These are phyloP conservation scores for Picathartes gymnocephalus DNA, from an alignment of 2,113 vertebrate genomes.

Conservation along the genomic window DNA sequence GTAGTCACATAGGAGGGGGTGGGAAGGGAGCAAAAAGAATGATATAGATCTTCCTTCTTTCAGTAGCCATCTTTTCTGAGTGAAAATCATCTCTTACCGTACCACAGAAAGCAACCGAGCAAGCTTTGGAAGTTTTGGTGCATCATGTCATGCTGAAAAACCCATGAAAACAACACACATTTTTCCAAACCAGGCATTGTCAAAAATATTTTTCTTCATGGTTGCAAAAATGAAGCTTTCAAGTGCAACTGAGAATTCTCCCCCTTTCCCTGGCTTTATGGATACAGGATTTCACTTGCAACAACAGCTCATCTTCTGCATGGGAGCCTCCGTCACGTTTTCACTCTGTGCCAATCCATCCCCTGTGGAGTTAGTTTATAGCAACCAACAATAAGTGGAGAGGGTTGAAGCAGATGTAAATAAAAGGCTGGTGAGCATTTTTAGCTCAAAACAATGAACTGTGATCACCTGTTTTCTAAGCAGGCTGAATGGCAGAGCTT, in stretches of 20 bases:
- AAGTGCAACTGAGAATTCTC: not conserved
- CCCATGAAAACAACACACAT: not conserved
- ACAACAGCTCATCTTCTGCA: not conserved
- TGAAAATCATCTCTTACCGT: not conserved
- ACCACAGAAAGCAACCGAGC: not conserved
- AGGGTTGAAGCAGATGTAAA: slow-evolving; percentile 14
- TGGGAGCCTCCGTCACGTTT: not conserved
- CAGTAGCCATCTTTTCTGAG: not conserved
- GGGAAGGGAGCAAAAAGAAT: accelerated
- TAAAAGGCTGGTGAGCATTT: slow-evolving; percentile 16
- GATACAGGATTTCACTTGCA: not conserved
- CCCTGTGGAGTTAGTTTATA: not conserved
- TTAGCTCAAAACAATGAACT: not conserved
- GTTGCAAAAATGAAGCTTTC: not conserved
- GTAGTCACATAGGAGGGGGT: accelerated
- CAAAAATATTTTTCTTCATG: not conserved
- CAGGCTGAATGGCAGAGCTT: not conserved
- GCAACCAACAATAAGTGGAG: not conserved
- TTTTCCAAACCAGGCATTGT: not conserved
- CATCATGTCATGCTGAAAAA: accelerated
- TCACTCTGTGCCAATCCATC: not conserved
- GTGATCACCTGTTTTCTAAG: not conserved
- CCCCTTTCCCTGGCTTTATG: not conserved
- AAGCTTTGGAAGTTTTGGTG: not conserved
- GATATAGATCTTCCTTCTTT: not conserved